Base-by-base conservation (phyloP, 2,113 vertebrate genomes). In the Mesocricetus auratus region DNA sequence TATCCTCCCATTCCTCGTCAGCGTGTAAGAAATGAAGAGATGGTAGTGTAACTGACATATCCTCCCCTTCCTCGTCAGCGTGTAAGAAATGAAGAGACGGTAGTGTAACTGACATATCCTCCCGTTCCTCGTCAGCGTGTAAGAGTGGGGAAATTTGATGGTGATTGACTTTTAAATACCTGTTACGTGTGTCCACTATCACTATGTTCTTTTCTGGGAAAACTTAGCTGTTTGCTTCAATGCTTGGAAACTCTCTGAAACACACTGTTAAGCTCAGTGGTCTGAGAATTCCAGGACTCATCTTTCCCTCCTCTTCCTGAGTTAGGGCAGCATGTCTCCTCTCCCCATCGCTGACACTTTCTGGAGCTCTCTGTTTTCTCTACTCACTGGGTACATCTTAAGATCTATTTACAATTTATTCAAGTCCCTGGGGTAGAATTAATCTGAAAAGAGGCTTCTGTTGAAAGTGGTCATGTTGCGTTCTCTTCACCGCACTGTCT, bases 291-390 rank as follows among this genome's bases (percentile, higher is more conserved):
- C 50, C 12, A 90, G 88, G 75, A n/a, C 74, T 36, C 19, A 53
- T 11, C 50, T 75, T 96, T 86, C 47, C 9, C 8, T 73, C 68
- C 12, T 47, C 33, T 94, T 96, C 91, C n/a, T 85, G 93, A 77
- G 78, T 94, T 19, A 78, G 24, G 53, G 24, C 29, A 58, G 1
- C 64, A 33, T 60, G 71, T n/a, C 8, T 3, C 31, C 53, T 42
- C 50, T 58, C 29, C 45, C 42, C 11, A 1, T n/a, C 15, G 86
- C 71, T 77, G 60, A 71, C 3, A n/a, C 16, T 33, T 78, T 81
- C 24, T 47, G 16, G 2, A 29, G 31, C 33, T 88, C 45, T 66
- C 42, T 5, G 3, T 50, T 93, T 83, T 94, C 66, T 94, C 60
- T 73, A 66, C 75, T 92, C 66, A 33, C 21, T 89, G 53, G 42